Base-by-base conservation (phyloP, 2,113 vertebrate genomes). In the Vulpes lagopus region DNA sequence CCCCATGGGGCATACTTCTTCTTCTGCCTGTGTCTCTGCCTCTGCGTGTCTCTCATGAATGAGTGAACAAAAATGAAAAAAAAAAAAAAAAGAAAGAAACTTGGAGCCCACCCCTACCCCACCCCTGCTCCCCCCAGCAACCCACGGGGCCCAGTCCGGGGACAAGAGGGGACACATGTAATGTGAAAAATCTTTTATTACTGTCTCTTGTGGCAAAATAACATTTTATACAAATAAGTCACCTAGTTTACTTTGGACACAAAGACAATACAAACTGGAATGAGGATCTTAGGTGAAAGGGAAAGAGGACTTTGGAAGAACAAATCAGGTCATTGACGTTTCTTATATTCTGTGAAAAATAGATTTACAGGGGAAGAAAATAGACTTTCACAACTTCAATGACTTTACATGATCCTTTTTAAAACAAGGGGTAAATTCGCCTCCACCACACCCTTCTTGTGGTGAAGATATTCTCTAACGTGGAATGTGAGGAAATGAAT, bases 101-200 rank as follows among this genome's bases (percentile, higher is more conserved):
- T 5, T 3, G 14, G 49, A 60, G 30, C 8, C 43, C 55, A 73
- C 5, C 16, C 5, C 20, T 0, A 25, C 7, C 71, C 32, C 1
- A 14, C 7, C 2, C 67, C 73, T 23, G 27, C n/a, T 51, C 7
- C 22, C 49, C 30, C 43, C 71, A 25, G 27, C 35, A 43, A 85
- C 0, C 3, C 8, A 38, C 60, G 2, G 8, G 71, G 30, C 64
- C 32, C 51, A 82, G 35, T 30, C 43, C 78, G 22, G 71, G 96
- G 67, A 96, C 30, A 73, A 35, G 23, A 85, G 17, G 80, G 59
- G 22, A 3, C 2, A 27, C 38, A 55, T 0, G 0, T 87, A 96
- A 49, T 96, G 94, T 94, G 98, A 98, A 98, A 98, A 98, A 98
- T 85, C 89, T 96, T 98, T 98, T 98, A 98, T 98, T 98, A 94